Base-by-base conservation (phyloP, 1,140 invertebrate species). In the Triops cancriformis region DNA sequence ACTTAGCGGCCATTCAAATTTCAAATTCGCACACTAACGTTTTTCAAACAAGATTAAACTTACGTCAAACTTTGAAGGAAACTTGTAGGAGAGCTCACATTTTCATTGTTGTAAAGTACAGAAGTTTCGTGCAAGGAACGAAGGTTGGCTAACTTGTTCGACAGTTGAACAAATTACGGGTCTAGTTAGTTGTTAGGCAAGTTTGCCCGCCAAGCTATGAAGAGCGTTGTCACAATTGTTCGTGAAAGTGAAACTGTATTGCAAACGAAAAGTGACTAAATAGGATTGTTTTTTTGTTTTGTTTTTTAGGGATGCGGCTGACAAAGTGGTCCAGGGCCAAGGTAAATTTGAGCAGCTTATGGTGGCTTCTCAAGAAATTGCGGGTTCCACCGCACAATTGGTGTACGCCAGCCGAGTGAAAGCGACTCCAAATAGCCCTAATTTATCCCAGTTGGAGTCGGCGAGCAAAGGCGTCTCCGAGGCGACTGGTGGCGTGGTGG, bases 281-380 rank as follows among this genome's bases (percentile, higher is more conserved):
- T 14, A 12, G 23, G 26, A 37, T 37, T 37, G 31, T 2, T 9
- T 79, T 45, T 18, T 43, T 31, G 18, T 1, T 76, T 41, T 75
- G 80, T 76, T 75, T 84, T 85, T 72, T 82, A 97, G 95, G 73
- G 91, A 94, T 82, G 93, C 95, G 26, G 96, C 97, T 23, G 96
- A 99, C 85, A 94, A 95, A 85, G 93, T 96, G 14, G 93, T 98
- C 27, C 88, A 88, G 74, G 93, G 91, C 26, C 89, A 92, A 79
- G 94, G 93, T 0, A 97, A 97, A 83, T 92, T 98, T 83, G 95
- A 98, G 82, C 92, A 96, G 81, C 86, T 99, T 26, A 93, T 98
- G 77, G 98, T 97, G 5, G 96, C 96, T 28, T 96, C 97, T 26
- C 95, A 98, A 86, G 96, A 98, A 82, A 98, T 99, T 80, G 95